Evolutionary conservation across 2,888 invertebrate species (phyloP).

Genomic region (Corythucha ciliata): DNA sequence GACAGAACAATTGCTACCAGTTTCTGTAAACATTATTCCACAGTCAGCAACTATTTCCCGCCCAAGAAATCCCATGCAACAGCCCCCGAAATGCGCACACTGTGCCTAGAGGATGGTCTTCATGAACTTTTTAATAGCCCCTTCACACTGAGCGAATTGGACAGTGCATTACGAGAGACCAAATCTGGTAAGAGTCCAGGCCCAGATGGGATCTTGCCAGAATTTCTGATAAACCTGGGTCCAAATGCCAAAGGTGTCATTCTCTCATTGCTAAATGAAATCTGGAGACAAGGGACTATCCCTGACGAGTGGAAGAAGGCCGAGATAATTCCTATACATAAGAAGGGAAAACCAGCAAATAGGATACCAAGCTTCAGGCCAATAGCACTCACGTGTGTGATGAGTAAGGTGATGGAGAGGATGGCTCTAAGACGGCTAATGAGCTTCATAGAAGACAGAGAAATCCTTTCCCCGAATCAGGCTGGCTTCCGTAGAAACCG

Average conservation of each 20-base stretch:
- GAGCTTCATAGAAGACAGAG: constrained; percentile 6
- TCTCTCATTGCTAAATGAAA: neutral
- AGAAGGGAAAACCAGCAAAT: constrained; percentile 9
- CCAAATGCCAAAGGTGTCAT: neutral
- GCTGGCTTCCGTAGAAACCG: constrained; percentile 10
- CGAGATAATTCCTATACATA: neutral
- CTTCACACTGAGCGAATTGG: constrained; percentile 1
- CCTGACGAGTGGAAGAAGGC: constrained; percentile 7
- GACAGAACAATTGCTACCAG: neutral
- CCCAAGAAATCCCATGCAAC: neutral
- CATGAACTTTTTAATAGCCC: constrained; percentile 6
- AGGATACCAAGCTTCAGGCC: neutral
- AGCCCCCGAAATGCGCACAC: neutral
- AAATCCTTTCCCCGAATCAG: constrained; percentile 1
- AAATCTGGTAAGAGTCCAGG: neutral
- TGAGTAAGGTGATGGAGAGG: constrained; percentile 16
- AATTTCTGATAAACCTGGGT: constrained; percentile 2
- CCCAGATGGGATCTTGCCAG: neutral
- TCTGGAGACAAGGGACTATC: constrained; percentile 1
- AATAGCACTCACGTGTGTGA: neutral
- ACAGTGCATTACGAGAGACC: neutral
- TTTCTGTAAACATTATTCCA: constrained; percentile 9
- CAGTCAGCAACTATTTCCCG: constrained; percentile 1
- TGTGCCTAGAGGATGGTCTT: neutral
- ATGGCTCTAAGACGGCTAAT: constrained; percentile 12